A percentile compares a stretch with the other conserved stretches of the same genome.
phyloP scores from a whole-genome alignment of 2,888 invertebrate species.

The Meloe dianella region DNA sequence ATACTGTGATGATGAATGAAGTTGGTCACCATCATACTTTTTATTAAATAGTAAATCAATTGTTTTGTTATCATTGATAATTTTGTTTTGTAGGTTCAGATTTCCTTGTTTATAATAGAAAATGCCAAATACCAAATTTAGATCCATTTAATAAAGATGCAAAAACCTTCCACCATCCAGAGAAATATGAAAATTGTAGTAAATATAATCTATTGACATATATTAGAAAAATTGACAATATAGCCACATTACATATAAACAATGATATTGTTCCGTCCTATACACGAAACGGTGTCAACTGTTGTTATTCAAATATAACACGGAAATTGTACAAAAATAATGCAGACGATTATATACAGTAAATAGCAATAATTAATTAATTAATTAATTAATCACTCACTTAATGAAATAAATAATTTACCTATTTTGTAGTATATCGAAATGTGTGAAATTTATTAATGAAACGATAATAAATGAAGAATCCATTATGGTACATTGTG shows the following conservation, averaged over 20 bases:
- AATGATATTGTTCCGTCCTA: slow-evolving; percentile 47
- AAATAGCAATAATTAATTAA: slow-evolving; percentile 33
- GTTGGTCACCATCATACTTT: too few species aligned
- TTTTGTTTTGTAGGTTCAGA: slow-evolving; percentile 46
- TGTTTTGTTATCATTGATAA: too few species aligned
- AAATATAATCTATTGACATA: slow-evolving; percentile 54
- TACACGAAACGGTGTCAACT: slow-evolving; percentile 41
- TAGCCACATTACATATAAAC: slow-evolving; percentile 51
- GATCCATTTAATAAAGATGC: slow-evolving; percentile 66
- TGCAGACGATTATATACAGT: slow-evolving; percentile 47
- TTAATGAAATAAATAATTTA: neutral
- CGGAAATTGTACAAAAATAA: slow-evolving; percentile 37
- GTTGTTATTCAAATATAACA: slow-evolving; percentile 50
- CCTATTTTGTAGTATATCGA: slow-evolving; percentile 55
- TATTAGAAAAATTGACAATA: slow-evolving; percentile 48
- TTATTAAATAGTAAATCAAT: too few species aligned
- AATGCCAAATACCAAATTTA: slow-evolving; percentile 68
- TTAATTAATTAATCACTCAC: neutral
- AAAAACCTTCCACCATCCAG: slow-evolving; percentile 62
- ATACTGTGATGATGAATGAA: too few species aligned
- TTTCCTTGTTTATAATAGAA: slow-evolving; percentile 65
- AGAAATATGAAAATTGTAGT: slow-evolving; percentile 64
- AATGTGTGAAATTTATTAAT: slow-evolving; percentile 61
- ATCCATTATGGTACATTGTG: slow-evolving; percentile 63
- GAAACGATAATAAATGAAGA: slow-evolving; percentile 58